Conservation (phyloP, 2,888 invertebrate species). For the Priocnemis perturbator region DNA sequence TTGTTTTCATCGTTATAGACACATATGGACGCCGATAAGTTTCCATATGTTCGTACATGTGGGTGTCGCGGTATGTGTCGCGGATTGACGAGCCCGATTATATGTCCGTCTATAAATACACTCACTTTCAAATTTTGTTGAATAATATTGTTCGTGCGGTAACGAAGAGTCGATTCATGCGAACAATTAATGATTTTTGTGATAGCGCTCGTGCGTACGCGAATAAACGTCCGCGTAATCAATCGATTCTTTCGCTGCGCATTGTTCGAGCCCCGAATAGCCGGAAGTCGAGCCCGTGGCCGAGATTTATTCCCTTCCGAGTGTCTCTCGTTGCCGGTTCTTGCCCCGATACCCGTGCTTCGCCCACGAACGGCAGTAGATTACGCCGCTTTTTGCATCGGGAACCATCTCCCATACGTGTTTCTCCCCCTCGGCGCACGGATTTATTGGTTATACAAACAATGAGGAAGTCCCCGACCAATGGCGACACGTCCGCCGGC, state of each 20-base stretch:
- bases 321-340: conserved; percentile 33
- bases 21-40: too few species aligned
- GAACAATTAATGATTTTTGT: neutral
- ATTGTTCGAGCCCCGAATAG: conserved; percentile 19
- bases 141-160: too few species aligned
- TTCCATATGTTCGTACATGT: too few species aligned
- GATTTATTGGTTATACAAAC: conserved; percentile 61
- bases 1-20: too few species aligned
- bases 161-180: neutral
- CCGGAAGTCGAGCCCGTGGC: conserved; percentile 37
- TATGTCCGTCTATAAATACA: too few species aligned
- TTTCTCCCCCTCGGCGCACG: conserved; percentile 33
- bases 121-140: too few species aligned
- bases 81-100: too few species aligned
- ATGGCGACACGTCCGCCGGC: conserved; percentile 25
- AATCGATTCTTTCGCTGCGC: neutral
- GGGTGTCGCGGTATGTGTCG: too few species aligned
- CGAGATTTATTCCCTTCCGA: conserved; percentile 45
- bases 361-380: conserved; percentile 59
- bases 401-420: conserved; percentile 43
- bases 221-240: too few species aligned
- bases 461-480: conserved; percentile 56
- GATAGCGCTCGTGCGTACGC: too few species aligned
- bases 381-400: conserved; percentile 55
- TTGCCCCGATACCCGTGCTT: conserved; percentile 31